Base-by-base conservation (phyloP, 2,888 invertebrate species). In the Sialis fuliginosa region DNA sequence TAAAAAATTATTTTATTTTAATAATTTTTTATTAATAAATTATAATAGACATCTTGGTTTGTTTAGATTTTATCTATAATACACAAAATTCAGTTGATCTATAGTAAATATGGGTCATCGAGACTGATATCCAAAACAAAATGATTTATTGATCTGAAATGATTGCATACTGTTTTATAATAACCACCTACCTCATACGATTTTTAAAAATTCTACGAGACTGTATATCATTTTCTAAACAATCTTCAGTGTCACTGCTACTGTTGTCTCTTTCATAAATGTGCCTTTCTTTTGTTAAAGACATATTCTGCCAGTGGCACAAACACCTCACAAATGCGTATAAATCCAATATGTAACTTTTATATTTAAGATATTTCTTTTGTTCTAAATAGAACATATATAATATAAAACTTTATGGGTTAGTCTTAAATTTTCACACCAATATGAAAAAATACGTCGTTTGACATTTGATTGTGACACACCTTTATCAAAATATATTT, bases 181-280 rank as follows among this genome's bases (percentile, higher is more conserved):
- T 32, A 13, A 31, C 48, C 40, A 46, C 55, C 60, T 65, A 79
- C 79, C 79, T 77, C 60, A 75, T 65, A 58, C 86, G 75, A 59
- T 82, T 79, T 61, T 81, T 81, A 55, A 74, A 76, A 51, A 80
- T 72, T 54, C 79, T 68, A 52, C 79, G 66, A 51, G 79, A 67
- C 52, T 77, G 68, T 57, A 79, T 79, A 61, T 87, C 87, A 49
- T 79, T 77, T 58, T 79, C 77, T 56, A 77, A 72, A 57, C 83
- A 85, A 61, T 88, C 88, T 64, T 87, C 88, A 22, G 85, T 86
- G 61, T 87, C 88, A 58, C 87, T 88, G 62, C 87, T 88, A 59
- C 83, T 85, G 22, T 22, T 22, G 58, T 83, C 81, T 10, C 47
- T 13, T 47, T 47, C 47, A 42, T 47, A 47, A 9, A 42, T 42